phyloP scores from a whole-genome alignment of 2,888 invertebrate species.

The Tribolium freemani region DNA sequence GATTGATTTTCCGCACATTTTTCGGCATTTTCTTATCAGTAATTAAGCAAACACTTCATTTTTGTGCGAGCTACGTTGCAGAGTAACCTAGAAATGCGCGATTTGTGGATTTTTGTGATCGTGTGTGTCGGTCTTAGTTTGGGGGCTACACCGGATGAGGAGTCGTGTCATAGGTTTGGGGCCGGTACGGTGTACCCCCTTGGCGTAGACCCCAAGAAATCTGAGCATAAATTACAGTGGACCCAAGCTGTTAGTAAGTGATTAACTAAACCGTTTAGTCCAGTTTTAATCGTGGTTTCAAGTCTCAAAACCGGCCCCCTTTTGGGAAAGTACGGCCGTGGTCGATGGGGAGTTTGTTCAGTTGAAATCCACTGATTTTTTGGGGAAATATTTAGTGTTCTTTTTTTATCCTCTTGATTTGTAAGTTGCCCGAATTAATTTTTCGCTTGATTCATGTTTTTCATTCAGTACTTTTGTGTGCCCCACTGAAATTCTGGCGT shows the following conservation, averaged over 20 bases:
- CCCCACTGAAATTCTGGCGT: slow-evolving; percentile 94
- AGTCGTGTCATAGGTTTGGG: slow-evolving; percentile 87
- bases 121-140: neutral
- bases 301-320: slow-evolving; percentile 89
- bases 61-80: neutral
- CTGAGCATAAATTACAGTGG: slow-evolving; percentile 90
- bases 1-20: neutral
- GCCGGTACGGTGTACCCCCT: slow-evolving; percentile 92
- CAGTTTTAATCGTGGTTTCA: slow-evolving; percentile 51
- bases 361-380: slow-evolving; percentile 81
- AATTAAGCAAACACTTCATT: neutral
- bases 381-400: slow-evolving; percentile 91
- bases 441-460: slow-evolving; percentile 49
- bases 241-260: slow-evolving; percentile 92
- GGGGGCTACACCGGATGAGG: slow-evolving; percentile 67
- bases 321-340: slow-evolving; percentile 88
- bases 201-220: slow-evolving; percentile 76
- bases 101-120: neutral
- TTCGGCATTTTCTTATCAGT: slow-evolving; percentile 3
- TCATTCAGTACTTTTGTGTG: slow-evolving; percentile 88
- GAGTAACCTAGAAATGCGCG: slow-evolving; percentile 29
- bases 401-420: slow-evolving; percentile 95
- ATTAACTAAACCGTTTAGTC: neutral
- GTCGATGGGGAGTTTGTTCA: slow-evolving; percentile 85
- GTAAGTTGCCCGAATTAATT: slow-evolving; percentile 72